A percentile compares a stretch with the other conserved stretches of the same genome.
phyloP scores from a whole-genome alignment of 2,113 vertebrate species.

The Lonchura striata region DNA sequence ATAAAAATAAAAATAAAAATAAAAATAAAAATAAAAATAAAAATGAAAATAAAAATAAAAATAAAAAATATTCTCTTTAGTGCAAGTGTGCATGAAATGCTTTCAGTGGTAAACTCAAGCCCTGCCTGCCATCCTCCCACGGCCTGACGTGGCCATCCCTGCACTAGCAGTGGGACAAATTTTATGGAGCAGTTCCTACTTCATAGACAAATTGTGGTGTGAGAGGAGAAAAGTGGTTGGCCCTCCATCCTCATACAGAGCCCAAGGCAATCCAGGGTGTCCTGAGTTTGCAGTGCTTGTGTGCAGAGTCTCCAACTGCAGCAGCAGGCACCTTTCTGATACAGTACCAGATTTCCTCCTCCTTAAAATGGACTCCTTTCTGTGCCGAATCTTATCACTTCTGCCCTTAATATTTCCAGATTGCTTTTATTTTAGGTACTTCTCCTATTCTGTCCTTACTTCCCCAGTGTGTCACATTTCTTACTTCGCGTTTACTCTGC shows the following conservation, averaged over 20 bases:
- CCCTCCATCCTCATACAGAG: background rate
- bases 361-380: background rate
- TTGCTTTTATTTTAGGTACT: slow-evolving; percentile 17
- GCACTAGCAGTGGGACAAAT: background rate
- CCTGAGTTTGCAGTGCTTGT: too few species aligned
- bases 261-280: background rate
- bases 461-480: slow-evolving; percentile 9
- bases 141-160: background rate
- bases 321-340: background rate
- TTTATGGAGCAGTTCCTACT: background rate
- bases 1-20: too few species aligned
- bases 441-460: slow-evolving; percentile 21
- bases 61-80: background rate
- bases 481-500: background rate
- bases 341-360: background rate
- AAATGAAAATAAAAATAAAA: too few species aligned
- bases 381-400: background rate
- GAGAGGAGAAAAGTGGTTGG: background rate
- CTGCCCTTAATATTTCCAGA: background rate
- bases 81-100: background rate
- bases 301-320: rapidly evolving
- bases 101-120: background rate
- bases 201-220: background rate
- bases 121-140: background rate
- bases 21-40: too few species aligned